phyloP scores from a whole-genome alignment of 2,113 vertebrate species.

The Daboia siamensis region DNA sequence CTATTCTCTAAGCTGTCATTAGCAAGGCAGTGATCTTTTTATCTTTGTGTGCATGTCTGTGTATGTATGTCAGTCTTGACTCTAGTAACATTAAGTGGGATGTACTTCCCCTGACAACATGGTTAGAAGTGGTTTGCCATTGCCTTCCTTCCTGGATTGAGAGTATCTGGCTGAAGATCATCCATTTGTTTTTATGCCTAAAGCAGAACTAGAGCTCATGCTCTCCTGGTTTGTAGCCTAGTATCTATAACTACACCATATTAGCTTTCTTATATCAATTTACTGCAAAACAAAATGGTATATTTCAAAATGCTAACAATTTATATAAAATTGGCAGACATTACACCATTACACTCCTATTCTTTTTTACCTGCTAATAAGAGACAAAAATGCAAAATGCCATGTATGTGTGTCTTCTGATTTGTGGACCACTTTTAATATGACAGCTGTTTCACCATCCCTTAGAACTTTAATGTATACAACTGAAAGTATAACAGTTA shows the following conservation, averaged over 20 bases:
- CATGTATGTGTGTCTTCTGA: neutral
- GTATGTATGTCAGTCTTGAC: too few relatives aligned
- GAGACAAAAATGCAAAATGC: neutral
- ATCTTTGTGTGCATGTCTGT: too few relatives aligned
- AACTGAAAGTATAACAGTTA: neutral
- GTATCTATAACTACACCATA: neutral
- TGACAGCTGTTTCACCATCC: neutral
- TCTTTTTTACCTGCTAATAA: neutral
- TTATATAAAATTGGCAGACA: neutral
- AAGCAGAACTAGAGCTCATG: neutral
- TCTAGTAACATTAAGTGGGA: too few relatives aligned
- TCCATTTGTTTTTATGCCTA: neutral
- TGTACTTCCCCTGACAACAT: too few relatives aligned
- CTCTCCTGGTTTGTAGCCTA: neutral
- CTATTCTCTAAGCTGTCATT: too few relatives aligned
- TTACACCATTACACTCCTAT: neutral
- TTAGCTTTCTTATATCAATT: neutral
- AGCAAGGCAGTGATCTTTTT: too few relatives aligned
- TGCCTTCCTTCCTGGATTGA: too few relatives aligned
- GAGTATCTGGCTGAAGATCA: too few relatives aligned
- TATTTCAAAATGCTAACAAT: neutral
- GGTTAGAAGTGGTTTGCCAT: too few relatives aligned
- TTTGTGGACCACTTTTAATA: constrained; percentile 5
- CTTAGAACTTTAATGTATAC: neutral
- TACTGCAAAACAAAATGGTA: neutral